Base-by-base conservation (phyloP, 2,888 invertebrate genomes). In the Syrista parreyssii region DNA sequence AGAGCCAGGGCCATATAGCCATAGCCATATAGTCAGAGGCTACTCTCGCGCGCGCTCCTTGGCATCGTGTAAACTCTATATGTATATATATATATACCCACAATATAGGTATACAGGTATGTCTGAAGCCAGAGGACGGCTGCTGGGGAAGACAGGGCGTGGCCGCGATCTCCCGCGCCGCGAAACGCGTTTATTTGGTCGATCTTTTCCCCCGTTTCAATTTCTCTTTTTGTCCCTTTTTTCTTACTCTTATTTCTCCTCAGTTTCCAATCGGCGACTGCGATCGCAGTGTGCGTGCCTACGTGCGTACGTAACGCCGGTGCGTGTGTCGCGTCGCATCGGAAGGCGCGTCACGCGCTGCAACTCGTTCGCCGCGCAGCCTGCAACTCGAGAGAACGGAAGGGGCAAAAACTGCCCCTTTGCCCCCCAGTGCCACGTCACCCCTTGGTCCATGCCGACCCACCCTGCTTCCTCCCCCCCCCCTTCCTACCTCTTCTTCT, bases 121-220 rank as follows among this genome's bases (percentile, higher is more conserved):
- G 30, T 30, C 69, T 69, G 30, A 6, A 69, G 69, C 40, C 40
- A 40, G 40, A 40, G 40, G 40, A 40, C 40, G 40, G 40, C 40
- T 40, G 31, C 69, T n/a, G 31, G 69, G 82, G 82, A 83, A 83
- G 82, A 72, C 81, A 84, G 87, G 88, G 88, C 88, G 88, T 88
- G 88, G 88, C 77, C 84, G 85, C 83, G 85, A 86, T 87, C 84
- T 84, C 82, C 84, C 82, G 83, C 83, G 81, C 82, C 79, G 86
- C 83, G 81, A 82, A 86, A 86, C 86, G 83, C 84, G 84, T 87
- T 87, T 86, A 86, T 87, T 88, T 84, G 82, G 83, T 84, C 84
- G 85, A 85, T 78, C 72, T 75, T 75, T 68, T 35, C 68, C 33
- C 32, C 31, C n/a, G 36, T 40, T n/a, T 30, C 75, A 75, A 32